A percentile compares a stretch with the other conserved stretches of the same genome.
These are phyloP conservation scores for Cryptoprocta ferox DNA, from an alignment of 2,797 vertebrate species.

Conservation along the genomic window DNA sequence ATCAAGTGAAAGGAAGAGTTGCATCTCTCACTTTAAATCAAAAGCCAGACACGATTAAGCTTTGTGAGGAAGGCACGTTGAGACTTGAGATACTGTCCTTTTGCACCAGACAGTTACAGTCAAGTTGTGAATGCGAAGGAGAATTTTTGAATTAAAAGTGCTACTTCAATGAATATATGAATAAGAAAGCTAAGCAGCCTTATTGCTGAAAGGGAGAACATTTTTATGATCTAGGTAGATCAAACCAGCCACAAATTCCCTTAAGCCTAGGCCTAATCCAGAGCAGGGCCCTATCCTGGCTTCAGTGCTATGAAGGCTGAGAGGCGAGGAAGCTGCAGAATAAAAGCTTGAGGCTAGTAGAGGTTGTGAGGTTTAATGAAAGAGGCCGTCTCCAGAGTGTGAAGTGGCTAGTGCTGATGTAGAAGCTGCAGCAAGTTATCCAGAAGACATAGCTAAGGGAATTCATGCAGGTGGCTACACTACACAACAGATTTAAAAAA, in stretches of 20 bases:
- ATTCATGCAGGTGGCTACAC: neutral
- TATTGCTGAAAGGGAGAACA: neutral
- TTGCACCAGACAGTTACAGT: neutral
- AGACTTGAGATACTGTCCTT: neutral
- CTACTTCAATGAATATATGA: neutral
- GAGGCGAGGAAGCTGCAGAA: neutral
- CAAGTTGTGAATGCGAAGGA: neutral
- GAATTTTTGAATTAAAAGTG: neutral
- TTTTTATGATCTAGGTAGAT: neutral
- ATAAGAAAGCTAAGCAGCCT: neutral
- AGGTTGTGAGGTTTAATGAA: neutral
- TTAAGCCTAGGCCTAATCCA: neutral
- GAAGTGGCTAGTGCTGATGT: neutral
- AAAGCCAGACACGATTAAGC: neutral
- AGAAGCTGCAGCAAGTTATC: neutral
- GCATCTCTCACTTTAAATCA: neutral
- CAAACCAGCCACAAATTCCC: neutral
- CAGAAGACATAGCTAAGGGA: neutral
- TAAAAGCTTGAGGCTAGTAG: neutral
- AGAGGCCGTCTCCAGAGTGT: neutral
- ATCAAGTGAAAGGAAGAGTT: neutral
- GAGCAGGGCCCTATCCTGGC: neutral
- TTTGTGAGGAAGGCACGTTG: neutral
- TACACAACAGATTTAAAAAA: no score
- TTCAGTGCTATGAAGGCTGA: neutral